phyloP scores from a whole-genome alignment of 2,113 vertebrate species.

The Pteruthius melanotis region DNA sequence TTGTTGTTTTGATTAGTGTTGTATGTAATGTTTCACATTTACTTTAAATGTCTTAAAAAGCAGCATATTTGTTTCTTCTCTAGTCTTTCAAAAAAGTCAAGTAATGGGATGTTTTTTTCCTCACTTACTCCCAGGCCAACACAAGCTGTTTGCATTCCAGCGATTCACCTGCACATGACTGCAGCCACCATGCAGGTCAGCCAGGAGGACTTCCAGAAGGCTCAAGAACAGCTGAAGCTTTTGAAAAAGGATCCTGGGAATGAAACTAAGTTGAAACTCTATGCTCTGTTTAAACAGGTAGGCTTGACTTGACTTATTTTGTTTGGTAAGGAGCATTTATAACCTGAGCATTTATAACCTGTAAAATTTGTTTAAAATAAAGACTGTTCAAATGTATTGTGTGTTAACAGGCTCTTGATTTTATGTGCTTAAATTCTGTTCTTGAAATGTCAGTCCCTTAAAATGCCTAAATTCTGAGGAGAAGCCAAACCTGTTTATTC shows the following conservation, averaged over 20 bases:
- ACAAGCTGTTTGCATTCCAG: conserved; percentile 9
- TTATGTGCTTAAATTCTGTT: background rate
- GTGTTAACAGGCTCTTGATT: background rate
- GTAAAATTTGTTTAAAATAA: background rate
- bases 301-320: background rate
- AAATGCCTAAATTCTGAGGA: background rate
- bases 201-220: conserved; percentile 83
- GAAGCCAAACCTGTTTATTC: background rate
- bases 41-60: background rate
- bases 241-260: conserved; percentile 89
- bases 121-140: background rate
- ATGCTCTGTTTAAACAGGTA: conserved; percentile 95
- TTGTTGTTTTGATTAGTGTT: background rate
- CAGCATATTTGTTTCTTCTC: background rate
- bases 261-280: conserved; percentile 87
- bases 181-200: conserved; percentile 73
- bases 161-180: conserved; percentile 66
- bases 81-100: background rate
- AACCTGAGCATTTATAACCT: no score
- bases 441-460: background rate
- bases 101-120: background rate
- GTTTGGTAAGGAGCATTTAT: background rate
- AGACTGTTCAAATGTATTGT: background rate
- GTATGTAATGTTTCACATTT: background rate
- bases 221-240: conserved; percentile 76